A percentile compares a stretch with the other conserved stretches of the same genome.
Conservation (phyloP, 2,113 vertebrate species). For the Nerophis lumbriciformis region DNA sequence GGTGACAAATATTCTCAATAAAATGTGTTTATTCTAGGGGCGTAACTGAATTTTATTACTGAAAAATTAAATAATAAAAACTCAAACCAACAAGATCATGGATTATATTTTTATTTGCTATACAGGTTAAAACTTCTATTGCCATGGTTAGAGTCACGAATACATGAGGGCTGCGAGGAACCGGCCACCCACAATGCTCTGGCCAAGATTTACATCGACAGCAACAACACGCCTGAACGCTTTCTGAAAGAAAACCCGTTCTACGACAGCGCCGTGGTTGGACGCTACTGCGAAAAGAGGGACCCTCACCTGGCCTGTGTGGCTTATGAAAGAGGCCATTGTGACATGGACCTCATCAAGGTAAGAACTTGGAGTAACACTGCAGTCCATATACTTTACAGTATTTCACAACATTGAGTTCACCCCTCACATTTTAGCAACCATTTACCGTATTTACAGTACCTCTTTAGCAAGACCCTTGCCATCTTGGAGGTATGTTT, state of each 20-base stretch:
- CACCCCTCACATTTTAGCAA: neutral
- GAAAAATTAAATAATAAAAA: neutral
- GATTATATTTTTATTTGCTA: neutral
- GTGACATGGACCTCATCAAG: slow-evolving; percentile 89
- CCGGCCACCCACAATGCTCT: slow-evolving; percentile 87
- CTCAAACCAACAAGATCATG: neutral
- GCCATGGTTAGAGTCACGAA: slow-evolving; percentile 86
- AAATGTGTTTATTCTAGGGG: slow-evolving; percentile 11
- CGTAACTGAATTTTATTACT: neutral
- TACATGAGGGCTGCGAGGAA: slow-evolving; percentile 87
- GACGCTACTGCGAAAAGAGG: slow-evolving; percentile 86
- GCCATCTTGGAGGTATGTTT: too few relatives aligned
- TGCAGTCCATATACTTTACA: neutral
- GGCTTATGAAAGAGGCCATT: slow-evolving; percentile 86
- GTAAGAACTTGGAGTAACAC: slow-evolving; percentile 46
- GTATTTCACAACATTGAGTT: neutral
- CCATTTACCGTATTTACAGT: too few relatives aligned
- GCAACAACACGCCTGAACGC: slow-evolving; percentile 84
- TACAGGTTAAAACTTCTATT: slow-evolving; percentile 84
- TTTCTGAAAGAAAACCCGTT: slow-evolving; percentile 86
- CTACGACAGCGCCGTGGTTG: slow-evolving; percentile 85
- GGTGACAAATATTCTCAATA: too few relatives aligned
- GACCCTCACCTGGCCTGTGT: slow-evolving; percentile 88
- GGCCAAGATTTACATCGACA: slow-evolving; percentile 93
- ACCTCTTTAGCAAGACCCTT: too few relatives aligned